A percentile compares a stretch with the other conserved stretches of the same genome.
Evolutionary conservation across 2,888 invertebrate genomes (phyloP).

Genomic region (Ephialtes manifestator): DNA sequence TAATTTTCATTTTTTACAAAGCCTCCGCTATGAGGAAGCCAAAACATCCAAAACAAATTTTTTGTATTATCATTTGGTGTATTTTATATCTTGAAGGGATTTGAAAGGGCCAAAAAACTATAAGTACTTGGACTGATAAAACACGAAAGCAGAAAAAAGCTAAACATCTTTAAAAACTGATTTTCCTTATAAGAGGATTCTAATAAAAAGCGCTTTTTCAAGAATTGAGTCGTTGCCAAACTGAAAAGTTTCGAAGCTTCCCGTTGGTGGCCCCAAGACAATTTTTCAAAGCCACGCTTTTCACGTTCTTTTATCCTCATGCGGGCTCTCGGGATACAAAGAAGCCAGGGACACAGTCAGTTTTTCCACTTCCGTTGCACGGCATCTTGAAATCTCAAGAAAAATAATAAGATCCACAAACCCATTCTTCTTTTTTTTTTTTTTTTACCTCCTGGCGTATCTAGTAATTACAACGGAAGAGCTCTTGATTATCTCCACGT

Average conservation of each 20-base stretch:
- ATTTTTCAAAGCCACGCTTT: slow-evolving; percentile 65
- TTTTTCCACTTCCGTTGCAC: background rate
- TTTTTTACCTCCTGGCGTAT: background rate
- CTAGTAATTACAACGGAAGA: background rate
- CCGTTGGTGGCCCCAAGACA: slow-evolving; percentile 56
- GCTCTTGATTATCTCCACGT: slow-evolving; percentile 20
- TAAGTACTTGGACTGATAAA: no score
- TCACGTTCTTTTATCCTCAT: slow-evolving; percentile 36
- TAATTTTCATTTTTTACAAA: no score
- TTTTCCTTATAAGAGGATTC: no score
- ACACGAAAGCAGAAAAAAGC: no score
- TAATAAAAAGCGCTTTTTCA: no score
- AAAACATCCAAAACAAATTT: no score
- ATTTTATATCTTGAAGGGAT: no score
- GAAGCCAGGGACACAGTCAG: no score
- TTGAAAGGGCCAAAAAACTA: no score
- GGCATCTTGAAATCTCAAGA: background rate
- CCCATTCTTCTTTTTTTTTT: background rate
- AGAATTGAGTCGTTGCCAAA: slow-evolving; percentile 62
- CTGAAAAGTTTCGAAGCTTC: slow-evolving; percentile 60
- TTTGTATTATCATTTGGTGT: no score
- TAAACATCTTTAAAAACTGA: no score
- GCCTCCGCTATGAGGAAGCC: no score
- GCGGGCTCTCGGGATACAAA: background rate
- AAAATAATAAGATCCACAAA: background rate